Conservation (phyloP, 1,140 invertebrate genomes). For the Cheumatopsyche charites region DNA sequence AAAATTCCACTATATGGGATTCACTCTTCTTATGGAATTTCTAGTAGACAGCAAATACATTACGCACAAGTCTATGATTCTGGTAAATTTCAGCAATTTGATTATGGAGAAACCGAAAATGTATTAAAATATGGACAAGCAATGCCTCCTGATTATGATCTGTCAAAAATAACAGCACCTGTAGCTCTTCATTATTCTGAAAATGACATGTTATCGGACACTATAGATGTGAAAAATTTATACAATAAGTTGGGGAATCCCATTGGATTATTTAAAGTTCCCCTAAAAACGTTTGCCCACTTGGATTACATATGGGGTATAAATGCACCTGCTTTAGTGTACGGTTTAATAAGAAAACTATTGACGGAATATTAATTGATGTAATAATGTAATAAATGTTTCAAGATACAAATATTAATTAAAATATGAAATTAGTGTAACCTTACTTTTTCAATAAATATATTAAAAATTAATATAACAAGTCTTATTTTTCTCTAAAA, state of each 20-base stretch:
- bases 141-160: constrained; percentile 64
- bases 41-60: constrained; percentile 74
- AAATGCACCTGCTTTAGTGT: constrained; percentile 50
- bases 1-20: constrained; percentile 72
- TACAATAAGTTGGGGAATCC: constrained; percentile 56
- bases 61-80: constrained; percentile 64
- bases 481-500: too few species aligned
- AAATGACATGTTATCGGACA: constrained; percentile 65
- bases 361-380: too few species aligned
- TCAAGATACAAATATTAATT: too few species aligned
- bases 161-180: constrained; percentile 68
- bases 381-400: constrained; percentile 47
- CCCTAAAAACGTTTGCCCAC: constrained; percentile 66
- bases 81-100: constrained; percentile 56
- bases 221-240: constrained; percentile 64
- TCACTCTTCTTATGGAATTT: constrained; percentile 79
- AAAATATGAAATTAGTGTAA: too few species aligned
- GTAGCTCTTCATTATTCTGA: constrained; percentile 67
- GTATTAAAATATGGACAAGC: constrained; percentile 57
- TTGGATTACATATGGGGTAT: constrained; percentile 69
- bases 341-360: not conserved
- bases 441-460: too few species aligned
- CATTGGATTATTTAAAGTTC: constrained; percentile 55
- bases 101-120: constrained; percentile 59
- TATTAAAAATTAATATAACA: too few species aligned